Base-by-base conservation (phyloP, 2,888 invertebrate genomes). In the Macropis europaea region DNA sequence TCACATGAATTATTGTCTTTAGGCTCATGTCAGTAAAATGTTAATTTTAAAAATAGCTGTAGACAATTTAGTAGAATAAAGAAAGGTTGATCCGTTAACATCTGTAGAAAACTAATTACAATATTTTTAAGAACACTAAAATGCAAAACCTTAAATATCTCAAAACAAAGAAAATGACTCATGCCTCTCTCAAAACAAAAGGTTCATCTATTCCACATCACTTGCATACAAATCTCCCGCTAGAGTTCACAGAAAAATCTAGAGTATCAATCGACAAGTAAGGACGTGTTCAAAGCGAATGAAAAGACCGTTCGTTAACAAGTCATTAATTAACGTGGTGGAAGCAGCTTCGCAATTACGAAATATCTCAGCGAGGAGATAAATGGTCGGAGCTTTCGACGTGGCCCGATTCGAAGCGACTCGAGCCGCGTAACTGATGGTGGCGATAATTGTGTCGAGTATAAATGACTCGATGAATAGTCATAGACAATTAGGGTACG, bases 401-500 rank as follows among this genome's bases (percentile, higher is more conserved):
- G 68, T 56, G 66, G 50, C 52, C 64, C 73, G 77, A 82, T 77
- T 76, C 75, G 62, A 48, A 75, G 64, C 62, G 77, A 70, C 62
- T 80, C 71, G 59, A 72, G 67, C 45, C 69, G 48, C 32, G 68
- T 77, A 78, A 82, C 68, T 77, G 83, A 82, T 80, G 82, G 75
- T 71, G 68, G 59, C 68, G 82, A 82, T 85, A 85, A 86, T 86
- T 84, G 83, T 77, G 73, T 64, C 71, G 80, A 77, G 71, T 84
- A 82, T 79, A 84, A 86, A 86, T 85, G 80, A 83, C 81, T 84
- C 75, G 83, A 83, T 84, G 83, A 86, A 86, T 86, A 86, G 81
- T 86, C 83, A 82, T 82, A 79, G 79, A 82, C 78, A 84, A 84
- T 84, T 84, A 83, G 81, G 70, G 67, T 81, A 73, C 38, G 66